Conservation (phyloP, 2,113 vertebrate genomes). For the Dasyprocta punctata region DNA sequence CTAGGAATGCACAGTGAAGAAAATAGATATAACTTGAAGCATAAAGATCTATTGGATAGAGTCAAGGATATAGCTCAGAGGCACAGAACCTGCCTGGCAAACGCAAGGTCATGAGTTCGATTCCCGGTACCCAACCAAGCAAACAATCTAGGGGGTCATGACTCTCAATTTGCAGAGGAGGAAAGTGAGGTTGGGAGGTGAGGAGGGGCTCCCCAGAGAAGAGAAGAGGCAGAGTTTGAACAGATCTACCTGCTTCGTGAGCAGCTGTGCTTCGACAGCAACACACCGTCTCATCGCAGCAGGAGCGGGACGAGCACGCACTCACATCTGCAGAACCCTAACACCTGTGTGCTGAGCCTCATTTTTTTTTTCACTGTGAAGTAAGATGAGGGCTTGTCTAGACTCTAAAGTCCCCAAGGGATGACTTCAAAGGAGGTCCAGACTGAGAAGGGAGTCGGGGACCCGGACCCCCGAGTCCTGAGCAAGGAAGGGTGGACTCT, state of each 20-base stretch:
- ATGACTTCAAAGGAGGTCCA: background rate
- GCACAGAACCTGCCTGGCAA: too few relatives aligned
- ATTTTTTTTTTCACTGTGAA: background rate
- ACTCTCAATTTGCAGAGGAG: background rate
- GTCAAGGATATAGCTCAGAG: too few relatives aligned
- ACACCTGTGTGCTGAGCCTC: background rate
- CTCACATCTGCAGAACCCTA: background rate
- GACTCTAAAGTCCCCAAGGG: background rate
- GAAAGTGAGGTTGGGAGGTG: background rate
- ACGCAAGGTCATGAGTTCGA: too few relatives aligned
- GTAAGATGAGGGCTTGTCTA: background rate
- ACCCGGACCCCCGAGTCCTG: background rate
- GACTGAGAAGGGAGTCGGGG: background rate
- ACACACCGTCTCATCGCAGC: background rate
- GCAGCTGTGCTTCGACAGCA: background rate
- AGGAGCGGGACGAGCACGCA: background rate
- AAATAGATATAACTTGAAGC: background rate
- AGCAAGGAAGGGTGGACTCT: background rate
- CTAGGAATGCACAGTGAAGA: background rate
- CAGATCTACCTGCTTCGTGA: background rate
- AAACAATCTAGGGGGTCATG: background rate
- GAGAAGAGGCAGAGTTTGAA: background rate
- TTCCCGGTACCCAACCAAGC: too few relatives aligned
- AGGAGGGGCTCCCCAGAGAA: background rate
- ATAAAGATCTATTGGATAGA: background rate